phyloP scores from a whole-genome alignment of 2,888 invertebrate species.

The Morpho achilles region DNA sequence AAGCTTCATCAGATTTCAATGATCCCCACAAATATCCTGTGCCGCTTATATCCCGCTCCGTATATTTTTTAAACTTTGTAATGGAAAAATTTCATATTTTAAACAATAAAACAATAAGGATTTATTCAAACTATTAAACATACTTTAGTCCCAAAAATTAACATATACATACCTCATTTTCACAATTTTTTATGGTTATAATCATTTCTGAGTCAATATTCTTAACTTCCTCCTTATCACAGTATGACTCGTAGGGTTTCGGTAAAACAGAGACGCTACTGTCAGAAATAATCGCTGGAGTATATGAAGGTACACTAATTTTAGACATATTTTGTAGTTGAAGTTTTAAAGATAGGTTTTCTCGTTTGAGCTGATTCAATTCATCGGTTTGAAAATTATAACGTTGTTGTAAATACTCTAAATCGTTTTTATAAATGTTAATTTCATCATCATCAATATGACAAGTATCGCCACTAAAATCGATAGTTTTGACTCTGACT shows the following conservation, averaged over 20 bases:
- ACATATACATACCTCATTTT: constrained; percentile 45
- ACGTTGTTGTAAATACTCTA: constrained; percentile 43
- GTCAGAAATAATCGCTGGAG: constrained; percentile 25
- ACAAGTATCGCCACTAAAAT: constrained; percentile 41
- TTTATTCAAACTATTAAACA: too few relatives aligned
- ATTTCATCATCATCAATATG: constrained; percentile 34
- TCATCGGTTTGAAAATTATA: constrained; percentile 44
- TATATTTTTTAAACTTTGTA: too few relatives aligned
- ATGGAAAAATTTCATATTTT: too few relatives aligned
- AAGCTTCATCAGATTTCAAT: too few relatives aligned
- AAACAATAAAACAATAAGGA: too few relatives aligned
- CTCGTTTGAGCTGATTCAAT: constrained; percentile 46
- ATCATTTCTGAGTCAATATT: constrained; percentile 63
- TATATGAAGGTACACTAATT: constrained; percentile 32
- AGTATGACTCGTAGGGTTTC: constrained; percentile 43
- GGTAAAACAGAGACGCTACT: constrained; percentile 33
- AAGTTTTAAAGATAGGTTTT: constrained; percentile 49
- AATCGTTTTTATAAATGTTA: constrained; percentile 35
- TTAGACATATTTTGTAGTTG: constrained; percentile 48
- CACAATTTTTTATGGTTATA: constrained; percentile 65
- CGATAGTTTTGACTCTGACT: constrained; percentile 35
- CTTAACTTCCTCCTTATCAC: constrained; percentile 37
- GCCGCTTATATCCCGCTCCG: too few relatives aligned
- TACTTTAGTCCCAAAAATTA: too few relatives aligned
- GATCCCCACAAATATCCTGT: too few relatives aligned